phyloP scores from a whole-genome alignment of 1,140 invertebrate genomes.

The Choristoneura fumiferana region DNA sequence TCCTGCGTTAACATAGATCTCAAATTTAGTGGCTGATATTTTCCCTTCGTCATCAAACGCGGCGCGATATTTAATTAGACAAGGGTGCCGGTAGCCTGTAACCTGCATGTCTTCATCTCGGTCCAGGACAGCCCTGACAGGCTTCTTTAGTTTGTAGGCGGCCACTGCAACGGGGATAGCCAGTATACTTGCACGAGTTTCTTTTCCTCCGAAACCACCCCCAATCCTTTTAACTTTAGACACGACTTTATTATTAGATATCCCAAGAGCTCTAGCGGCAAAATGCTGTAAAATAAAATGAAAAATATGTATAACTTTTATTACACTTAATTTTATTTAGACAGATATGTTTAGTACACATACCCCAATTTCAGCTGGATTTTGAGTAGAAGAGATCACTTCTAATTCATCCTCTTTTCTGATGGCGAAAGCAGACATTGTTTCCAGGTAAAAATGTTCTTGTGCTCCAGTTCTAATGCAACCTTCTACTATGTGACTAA shows the following conservation, averaged over 20 bases:
- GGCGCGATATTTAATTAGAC: conserved; percentile 86
- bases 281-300: conserved; percentile 64
- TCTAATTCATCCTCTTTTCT: conserved; percentile 92
- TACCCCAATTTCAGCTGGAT: conserved; percentile 84
- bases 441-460: conserved; percentile 97
- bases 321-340: neutral
- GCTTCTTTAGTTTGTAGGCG: conserved; percentile 81
- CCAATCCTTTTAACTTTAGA: conserved; percentile 87
- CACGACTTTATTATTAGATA: conserved; percentile 84
- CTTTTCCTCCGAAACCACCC: conserved; percentile 93
- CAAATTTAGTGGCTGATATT: conserved; percentile 80
- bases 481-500: conserved; percentile 84
- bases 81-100: conserved; percentile 88
- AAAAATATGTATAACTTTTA: conserved; percentile 1
- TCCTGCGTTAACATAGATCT: conserved; percentile 86
- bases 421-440: conserved; percentile 86
- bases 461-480: conserved; percentile 92
- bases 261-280: conserved; percentile 80
- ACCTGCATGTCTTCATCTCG: conserved; percentile 92
- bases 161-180: conserved; percentile 80
- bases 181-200: conserved; percentile 80
- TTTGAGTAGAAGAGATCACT: conserved; percentile 90
- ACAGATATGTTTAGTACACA: conserved; percentile 54
- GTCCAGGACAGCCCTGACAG: conserved; percentile 87
- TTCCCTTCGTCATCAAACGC: conserved; percentile 83